Conservation (phyloP, 2,113 vertebrate genomes). For the Anser cygnoides region DNA sequence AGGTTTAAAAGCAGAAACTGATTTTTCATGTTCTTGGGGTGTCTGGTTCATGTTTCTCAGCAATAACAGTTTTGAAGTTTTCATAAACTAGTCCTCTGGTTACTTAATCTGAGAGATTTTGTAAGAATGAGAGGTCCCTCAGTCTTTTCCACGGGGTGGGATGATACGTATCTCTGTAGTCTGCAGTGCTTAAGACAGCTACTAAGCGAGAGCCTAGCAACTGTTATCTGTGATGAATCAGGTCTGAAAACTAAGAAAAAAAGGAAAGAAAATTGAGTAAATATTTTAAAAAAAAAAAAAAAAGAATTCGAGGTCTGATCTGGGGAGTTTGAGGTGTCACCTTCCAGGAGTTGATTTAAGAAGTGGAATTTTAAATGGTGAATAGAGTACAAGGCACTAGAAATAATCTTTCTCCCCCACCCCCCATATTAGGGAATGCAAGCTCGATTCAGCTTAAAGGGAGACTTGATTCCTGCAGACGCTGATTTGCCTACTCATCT, state of each 20-base stretch:
- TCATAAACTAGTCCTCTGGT: not conserved
- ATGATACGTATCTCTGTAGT: not conserved
- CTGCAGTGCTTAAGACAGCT: not conserved
- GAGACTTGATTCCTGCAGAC: slow-evolving; percentile 85
- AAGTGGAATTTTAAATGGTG: not conserved
- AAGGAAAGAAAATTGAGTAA: not conserved
- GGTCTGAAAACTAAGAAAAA: not conserved
- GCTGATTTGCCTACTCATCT: slow-evolving; percentile 91
- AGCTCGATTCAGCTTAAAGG: slow-evolving; percentile 92
- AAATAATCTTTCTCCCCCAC: not conserved
- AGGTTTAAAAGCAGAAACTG: slow-evolving; percentile 73
- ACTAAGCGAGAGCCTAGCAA: not conserved
- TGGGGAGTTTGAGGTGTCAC: not conserved
- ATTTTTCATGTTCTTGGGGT: not conserved
- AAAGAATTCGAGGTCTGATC: not conserved
- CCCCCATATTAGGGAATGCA: slow-evolving; percentile 87
- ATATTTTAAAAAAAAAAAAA: too few relatives aligned
- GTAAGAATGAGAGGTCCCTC: not conserved
- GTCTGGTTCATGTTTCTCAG: not conserved
- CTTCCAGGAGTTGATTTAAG: not conserved
- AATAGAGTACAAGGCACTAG: not conserved
- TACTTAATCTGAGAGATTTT: not conserved
- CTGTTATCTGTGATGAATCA: not conserved
- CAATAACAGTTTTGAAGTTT: not conserved
- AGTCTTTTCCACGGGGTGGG: not conserved